Evolutionary conservation across 2,888 invertebrate species (phyloP), one percentile per base, ranked within the genome.

Genomic region (Erynnis tages): DNA sequence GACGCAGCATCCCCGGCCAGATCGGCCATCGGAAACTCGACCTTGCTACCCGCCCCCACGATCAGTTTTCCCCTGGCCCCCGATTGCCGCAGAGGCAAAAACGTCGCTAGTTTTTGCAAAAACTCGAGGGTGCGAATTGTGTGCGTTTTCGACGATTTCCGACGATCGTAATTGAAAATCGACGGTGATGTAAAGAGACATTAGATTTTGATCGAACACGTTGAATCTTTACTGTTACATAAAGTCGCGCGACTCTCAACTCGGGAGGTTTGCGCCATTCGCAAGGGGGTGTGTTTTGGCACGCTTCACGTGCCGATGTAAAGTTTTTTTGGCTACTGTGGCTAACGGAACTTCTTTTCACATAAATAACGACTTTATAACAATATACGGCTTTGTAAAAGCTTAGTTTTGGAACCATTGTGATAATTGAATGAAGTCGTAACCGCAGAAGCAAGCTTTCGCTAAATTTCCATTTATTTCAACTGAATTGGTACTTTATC

Each of bases 51-150:
- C 1, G 0, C 1, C 0, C 1, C 34, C 57, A 75, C 43, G 60
- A 70, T 54, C 17, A 46, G 59, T 50, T 67, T 71, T 76, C n/a
- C 14, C 1, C 1, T 56, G 66, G 0, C 27, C n/a, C 8, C 41
- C 32, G 56, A 74, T 67, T 89, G 86, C 85, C 87, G 88, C 88
- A 88, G 85, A 82, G 85, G 81, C 82, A 74, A 83, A 82, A 84
- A 80, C 81, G 79, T 73, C 74, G 77, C 73, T 79, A 76, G 80
- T 81, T 80, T 80, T 83, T 78, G 79, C 75, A 76, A 75, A 76
- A 76, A 74, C 74, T 74, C 79, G 74, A 77, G 88, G 87, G 88
- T 87, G 87, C 80, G 82, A 87, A 86, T 75, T 79, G 82, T 79
- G 79, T 80, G 71, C 70, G 72, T 73, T 81, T 79, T 76, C 78